Evolutionary conservation across 2,888 invertebrate genomes (phyloP).

Genomic region (Troglohyphantes excavatus): DNA sequence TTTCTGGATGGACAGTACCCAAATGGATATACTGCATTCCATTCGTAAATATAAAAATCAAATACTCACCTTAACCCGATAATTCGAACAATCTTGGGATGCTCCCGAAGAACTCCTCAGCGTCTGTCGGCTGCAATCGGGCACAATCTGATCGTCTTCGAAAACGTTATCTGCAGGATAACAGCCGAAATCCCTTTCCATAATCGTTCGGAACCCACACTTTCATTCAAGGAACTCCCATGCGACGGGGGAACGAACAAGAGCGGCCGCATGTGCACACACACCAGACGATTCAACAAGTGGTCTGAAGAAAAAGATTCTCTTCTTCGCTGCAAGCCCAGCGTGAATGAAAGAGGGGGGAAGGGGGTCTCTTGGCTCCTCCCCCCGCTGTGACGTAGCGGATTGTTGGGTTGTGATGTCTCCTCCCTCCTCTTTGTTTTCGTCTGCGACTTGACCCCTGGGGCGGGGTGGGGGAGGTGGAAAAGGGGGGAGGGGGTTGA

Average conservation of each 20-base stretch:
- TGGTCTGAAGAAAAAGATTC: neutral
- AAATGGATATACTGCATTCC: too few species aligned
- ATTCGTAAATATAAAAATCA: neutral
- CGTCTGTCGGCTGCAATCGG: slow-evolving; percentile 62
- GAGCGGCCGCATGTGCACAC: neutral
- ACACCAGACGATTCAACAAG: neutral
- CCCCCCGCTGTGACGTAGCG: slow-evolving; percentile 25
- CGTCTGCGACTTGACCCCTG: slow-evolving; percentile 1
- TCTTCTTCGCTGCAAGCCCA: neutral
- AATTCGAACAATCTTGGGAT: neutral
- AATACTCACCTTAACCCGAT: slow-evolving; percentile 51
- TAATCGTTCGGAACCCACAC: slow-evolving; percentile 21
- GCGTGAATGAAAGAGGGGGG: neutral
- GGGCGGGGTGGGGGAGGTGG: too few species aligned
- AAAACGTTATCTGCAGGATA: slow-evolving; percentile 61
- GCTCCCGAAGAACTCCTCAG: slow-evolving; percentile 1
- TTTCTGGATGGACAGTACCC: too few species aligned
- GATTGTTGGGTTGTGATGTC: neutral
- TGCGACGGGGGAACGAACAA: neutral
- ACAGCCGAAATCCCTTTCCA: slow-evolving; percentile 67
- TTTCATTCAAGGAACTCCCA: neutral
- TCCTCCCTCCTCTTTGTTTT: slow-evolving; percentile 1
- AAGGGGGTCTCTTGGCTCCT: slow-evolving; percentile 26
- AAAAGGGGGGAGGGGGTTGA: too few species aligned
- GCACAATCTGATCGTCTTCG: slow-evolving; percentile 79